phyloP scores from a whole-genome alignment of 2,888 invertebrate species.

The Nomada ruficornis region DNA sequence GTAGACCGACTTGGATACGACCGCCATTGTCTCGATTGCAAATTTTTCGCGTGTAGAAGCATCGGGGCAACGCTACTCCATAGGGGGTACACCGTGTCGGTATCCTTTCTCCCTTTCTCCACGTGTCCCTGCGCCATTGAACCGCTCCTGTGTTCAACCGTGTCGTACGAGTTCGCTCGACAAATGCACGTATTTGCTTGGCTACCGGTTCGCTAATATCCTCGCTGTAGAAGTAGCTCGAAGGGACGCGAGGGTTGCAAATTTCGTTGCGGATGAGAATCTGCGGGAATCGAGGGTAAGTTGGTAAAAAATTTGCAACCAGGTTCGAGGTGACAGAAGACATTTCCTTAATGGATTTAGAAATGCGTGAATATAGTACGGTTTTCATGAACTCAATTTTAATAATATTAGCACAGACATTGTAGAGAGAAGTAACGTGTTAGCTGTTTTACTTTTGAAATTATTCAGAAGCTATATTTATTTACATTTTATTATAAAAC shows the following conservation, averaged over 20 bases:
- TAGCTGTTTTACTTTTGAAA: too few species aligned
- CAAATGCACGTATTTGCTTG: slow-evolving; percentile 73
- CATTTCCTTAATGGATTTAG: too few species aligned
- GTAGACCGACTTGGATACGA: slow-evolving; percentile 67
- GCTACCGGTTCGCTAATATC: slow-evolving; percentile 67
- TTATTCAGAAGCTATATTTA: too few species aligned
- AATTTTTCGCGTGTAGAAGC: slow-evolving; percentile 81
- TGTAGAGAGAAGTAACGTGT: too few species aligned
- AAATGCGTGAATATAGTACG: too few species aligned
- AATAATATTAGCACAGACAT: too few species aligned
- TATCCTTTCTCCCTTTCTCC: slow-evolving; percentile 17
- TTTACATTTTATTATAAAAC: too few species aligned
- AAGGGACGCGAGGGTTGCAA: slow-evolving; percentile 11
- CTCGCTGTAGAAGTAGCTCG: slow-evolving; percentile 30
- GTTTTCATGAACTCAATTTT: too few species aligned
- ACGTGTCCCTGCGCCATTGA: slow-evolving; percentile 1
- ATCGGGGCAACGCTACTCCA: slow-evolving; percentile 68
- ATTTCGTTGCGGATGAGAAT: background rate
- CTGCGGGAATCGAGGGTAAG: too few species aligned
- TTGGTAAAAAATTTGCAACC: too few species aligned
- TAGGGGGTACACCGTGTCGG: slow-evolving; percentile 77
- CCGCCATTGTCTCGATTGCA: slow-evolving; percentile 82
- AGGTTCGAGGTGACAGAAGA: too few species aligned
- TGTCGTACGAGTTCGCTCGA: slow-evolving; percentile 67
- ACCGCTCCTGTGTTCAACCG: slow-evolving; percentile 49